Conservation (phyloP, 2,888 invertebrate genomes). For the Aspidiotus rigidus region DNA sequence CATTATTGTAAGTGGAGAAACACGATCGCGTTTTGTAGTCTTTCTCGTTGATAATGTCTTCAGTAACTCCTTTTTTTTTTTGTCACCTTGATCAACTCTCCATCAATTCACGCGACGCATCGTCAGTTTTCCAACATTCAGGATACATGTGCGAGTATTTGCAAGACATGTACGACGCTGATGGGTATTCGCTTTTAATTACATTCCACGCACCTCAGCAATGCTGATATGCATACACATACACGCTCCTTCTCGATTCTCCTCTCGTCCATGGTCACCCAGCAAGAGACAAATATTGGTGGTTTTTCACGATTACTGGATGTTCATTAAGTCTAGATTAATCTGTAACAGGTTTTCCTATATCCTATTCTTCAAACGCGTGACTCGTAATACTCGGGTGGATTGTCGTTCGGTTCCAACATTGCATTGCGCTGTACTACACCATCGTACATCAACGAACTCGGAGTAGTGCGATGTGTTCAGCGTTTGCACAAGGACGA, state of each 20-base stretch:
- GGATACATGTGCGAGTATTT: too few species aligned
- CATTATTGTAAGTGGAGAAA: too few species aligned
- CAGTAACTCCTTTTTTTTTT: too few species aligned
- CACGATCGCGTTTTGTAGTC: too few species aligned
- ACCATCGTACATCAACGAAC: too few species aligned
- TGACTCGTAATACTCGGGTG: neutral
- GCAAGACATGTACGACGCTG: neutral
- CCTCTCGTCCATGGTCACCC: neutral
- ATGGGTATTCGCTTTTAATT: conserved; percentile 1
- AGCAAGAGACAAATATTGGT: conserved; percentile 1
- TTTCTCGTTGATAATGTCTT: too few species aligned
- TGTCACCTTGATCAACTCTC: too few species aligned
- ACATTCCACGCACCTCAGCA: neutral
- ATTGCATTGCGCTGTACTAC: too few species aligned
- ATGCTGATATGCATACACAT: too few species aligned
- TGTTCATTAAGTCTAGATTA: conserved; percentile 3
- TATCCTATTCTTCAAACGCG: neutral
- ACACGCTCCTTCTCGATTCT: neutral
- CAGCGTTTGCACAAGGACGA: neutral
- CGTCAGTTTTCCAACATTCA: too few species aligned
- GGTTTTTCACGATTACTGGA: neutral
- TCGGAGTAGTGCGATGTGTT: neutral
- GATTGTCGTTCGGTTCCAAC: too few species aligned
- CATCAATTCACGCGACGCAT: too few species aligned
- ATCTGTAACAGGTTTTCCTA: conserved; percentile 2